Base-by-base conservation (phyloP, 2,113 vertebrate genomes). In the Psittacara wagleri region DNA sequence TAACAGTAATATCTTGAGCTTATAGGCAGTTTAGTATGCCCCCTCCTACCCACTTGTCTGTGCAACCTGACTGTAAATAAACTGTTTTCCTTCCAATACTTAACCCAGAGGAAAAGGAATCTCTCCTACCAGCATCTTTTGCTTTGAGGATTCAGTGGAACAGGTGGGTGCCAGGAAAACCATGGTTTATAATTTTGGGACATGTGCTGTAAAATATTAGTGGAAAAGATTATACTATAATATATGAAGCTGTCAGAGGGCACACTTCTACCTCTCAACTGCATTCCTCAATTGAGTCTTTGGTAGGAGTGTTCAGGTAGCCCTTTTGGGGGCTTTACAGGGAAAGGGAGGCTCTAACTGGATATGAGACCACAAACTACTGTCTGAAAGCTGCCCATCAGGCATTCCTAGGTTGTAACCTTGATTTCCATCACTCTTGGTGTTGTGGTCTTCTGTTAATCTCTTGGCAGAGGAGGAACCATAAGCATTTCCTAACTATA, bases 231-330 rank as follows among this genome's bases (percentile, higher is more conserved):
- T 51, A 23, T 27, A 6, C 35, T 13, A 1, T 9, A 28, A 2
- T 16, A 0, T 6, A 11, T 19, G 74, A 44, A 31, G 43, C n/a
- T 68, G 57, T 27, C 29, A 2, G 2, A 29, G 43, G 22, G 64
- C 5, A 6, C 0, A 1, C 54, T 10, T 27, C 39, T n/a, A 5
- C 37, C 49, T 55, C 4, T 3, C 4, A 14, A 2, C 41, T 23
- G 15, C 27, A 23, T 20, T 48, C 66, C 20, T n/a, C 14, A 1
- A 0, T 16, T 28, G 5, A 18, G 8, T 17, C 22, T 44, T 19
- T 15, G 14, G 25, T 46, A 48, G 59, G 10, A 59, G 35, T 7
- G 5, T 3, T 41, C 48, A 37, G 49, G 23, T 19, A 4, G 25
- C 13, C 27, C 19, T 46, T 37, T 29, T 1, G 1, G 37, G 49